These are phyloP conservation scores for Lagopus leucura DNA, from an alignment of 2,113 vertebrate genomes.

Conservation along the genomic window DNA sequence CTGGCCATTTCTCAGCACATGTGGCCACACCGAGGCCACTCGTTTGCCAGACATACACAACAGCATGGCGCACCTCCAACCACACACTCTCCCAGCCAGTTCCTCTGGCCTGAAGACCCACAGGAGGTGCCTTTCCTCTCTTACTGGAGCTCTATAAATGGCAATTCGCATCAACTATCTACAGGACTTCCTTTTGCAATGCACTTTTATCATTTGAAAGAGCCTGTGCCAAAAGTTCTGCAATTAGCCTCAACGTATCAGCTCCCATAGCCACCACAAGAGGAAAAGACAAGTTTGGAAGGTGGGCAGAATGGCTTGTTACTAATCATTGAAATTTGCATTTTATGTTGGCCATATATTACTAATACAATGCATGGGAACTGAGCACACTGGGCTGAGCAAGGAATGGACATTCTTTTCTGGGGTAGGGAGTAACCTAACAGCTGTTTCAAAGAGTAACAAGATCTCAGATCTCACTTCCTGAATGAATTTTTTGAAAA, in stretches of 20 bases:
- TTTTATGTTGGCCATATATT: background rate
- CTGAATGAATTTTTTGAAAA: background rate
- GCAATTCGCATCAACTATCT: background rate
- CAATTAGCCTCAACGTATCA: background rate
- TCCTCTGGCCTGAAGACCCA: background rate
- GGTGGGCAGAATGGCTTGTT: background rate
- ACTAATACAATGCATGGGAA: background rate
- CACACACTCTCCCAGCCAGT: background rate
- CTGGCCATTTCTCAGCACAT: background rate
- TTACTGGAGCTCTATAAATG: background rate
- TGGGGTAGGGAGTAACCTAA: background rate
- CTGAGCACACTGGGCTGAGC: background rate
- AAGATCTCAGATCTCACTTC: background rate
- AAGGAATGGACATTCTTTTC: background rate
- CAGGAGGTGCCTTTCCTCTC: background rate
- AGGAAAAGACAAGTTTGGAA: background rate
- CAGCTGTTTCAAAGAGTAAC: background rate
- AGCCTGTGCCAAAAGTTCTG: background rate
- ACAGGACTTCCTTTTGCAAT: slow-evolving; percentile 12
- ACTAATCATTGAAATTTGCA: background rate
- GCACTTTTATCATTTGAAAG: slow-evolving; percentile 8
- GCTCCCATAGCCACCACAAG: background rate
- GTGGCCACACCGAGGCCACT: rapidly evolving
- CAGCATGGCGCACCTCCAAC: background rate
- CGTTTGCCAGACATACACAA: rapidly evolving